Base-by-base conservation (phyloP, 2,113 vertebrate genomes). In the Cryptomyrus ogoouensis region DNA sequence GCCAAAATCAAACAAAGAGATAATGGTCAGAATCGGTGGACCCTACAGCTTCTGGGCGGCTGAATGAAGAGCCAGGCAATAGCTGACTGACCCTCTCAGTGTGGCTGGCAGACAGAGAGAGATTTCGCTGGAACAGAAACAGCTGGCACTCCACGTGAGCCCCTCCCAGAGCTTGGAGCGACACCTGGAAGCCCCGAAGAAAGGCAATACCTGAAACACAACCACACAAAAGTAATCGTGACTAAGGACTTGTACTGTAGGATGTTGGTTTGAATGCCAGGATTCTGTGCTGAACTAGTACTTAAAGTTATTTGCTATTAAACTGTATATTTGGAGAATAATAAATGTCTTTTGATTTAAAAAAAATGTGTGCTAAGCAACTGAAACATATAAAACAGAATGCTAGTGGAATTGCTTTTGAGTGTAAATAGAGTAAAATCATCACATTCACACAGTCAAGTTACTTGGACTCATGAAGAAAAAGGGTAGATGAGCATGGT, bases 141-240 rank as follows among this genome's bases (percentile, higher is more conserved):
- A 96, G 95, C 89, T 96, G 96, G 90, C 96, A 96, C 27, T 88
- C 84, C 0, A 92, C 0, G 0, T 83, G 85, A 1, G 92, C 89
- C 2, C 95, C 94, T 89, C 95, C 95, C 91, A 96, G 83, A 53
- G 88, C 92, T 93, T 96, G 96, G 0, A 96, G 89, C 0, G 89
- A 93, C 88, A 96, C 95, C 92, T 96, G 95, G 90, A 96, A 96
- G 46, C 96, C 96, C 90, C 93, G 92, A 77, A 96, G 91, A 92
- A 95, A 96, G 77, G 92, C 90, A 31, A 96, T 96, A 39, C 96
- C 96, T 90, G 47, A n/a, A 90, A 90, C n/a, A 88, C 42, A 90
- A 42, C 46, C 39, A 66, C 17, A 39, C 10, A 24, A n/a, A 66
- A 0, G 66, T 47, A 89, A 7, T 13, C 21, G 17, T 3, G 35